Percentiles rank a stretch among this genome's conserved stretches.
Conservation (phyloP, 2,797 vertebrate species). For the Centropyge bicolor region DNA sequence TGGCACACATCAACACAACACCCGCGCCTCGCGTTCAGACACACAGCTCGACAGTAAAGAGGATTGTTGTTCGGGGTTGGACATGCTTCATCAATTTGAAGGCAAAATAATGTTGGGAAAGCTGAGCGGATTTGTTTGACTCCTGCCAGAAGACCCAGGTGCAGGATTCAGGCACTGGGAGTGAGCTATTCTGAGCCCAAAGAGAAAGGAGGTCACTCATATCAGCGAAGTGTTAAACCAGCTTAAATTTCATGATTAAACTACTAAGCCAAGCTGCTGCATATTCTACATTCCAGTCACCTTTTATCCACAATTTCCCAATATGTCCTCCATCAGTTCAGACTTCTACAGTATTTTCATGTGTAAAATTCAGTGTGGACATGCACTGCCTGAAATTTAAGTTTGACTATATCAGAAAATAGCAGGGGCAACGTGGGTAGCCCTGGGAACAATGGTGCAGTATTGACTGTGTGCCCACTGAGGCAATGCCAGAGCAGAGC, state of each 20-base stretch:
- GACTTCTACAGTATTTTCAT: not conserved
- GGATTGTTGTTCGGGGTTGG: conserved; percentile 58
- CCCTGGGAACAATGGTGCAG: conserved; percentile 18
- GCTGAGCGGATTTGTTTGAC: conserved; percentile 55
- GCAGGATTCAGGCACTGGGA: conserved; percentile 32
- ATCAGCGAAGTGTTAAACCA: conserved; percentile 40
- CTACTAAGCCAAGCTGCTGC: not conserved
- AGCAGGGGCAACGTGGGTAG: conserved; percentile 13
- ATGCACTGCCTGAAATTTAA: conserved; percentile 22
- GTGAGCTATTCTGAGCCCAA: conserved; percentile 37
- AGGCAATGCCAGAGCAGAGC: conserved; percentile 47
- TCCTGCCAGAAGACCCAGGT: conserved; percentile 68
- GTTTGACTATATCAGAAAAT: conserved; percentile 36
- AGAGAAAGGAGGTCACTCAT: conserved; percentile 52
- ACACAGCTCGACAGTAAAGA: conserved; percentile 49
- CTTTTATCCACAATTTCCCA: conserved; percentile 12
- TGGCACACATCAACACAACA: conserved; percentile 62
- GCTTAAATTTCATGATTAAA: conserved; percentile 50
- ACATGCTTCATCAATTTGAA: conserved; percentile 62
- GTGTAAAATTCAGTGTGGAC: conserved; percentile 4
- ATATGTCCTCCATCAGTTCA: not conserved
- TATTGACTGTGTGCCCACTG: conserved; percentile 46
- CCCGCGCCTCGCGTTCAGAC: conserved; percentile 53
- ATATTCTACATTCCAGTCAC: conserved; percentile 21
- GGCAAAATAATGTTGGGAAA: conserved; percentile 58